Base-by-base conservation (phyloP, 2,797 vertebrate species). In the Platalea minor region DNA sequence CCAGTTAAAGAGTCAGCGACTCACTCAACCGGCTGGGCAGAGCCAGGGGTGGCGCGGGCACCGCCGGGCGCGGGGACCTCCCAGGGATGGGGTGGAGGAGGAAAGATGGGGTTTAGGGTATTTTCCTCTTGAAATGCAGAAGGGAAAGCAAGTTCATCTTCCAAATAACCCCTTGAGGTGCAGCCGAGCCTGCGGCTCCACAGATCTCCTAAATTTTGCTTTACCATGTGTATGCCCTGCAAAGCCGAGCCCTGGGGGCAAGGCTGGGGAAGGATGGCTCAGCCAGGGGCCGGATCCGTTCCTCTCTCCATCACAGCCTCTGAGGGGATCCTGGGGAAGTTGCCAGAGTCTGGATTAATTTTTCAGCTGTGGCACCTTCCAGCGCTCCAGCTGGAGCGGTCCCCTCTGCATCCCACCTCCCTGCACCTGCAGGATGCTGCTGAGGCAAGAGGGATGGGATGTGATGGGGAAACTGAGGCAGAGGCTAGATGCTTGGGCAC, bases 1-100 rank as follows among this genome's bases (percentile, higher is more conserved):
- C 64, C 85, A 31, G n/a, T 57, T 84, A 28, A 85, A 88, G 92
- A 93, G 85, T 84, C 91, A 90, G 91, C 29, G 85, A 79, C 35
- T 92, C 95, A 46, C 43, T 68, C 76, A 46, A n/a, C 4, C 69
- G 65, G 43, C 77, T 60, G 76, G 82, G 87, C 80, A 88, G 91
- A 88, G 91, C 91, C 87, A 29, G 77, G 68, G 51, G 37, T 28
- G 73, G 54, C 5, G 20, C 4, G 31, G 93, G 94, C 77, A 81
- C 83, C 12, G 39, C 48, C 8, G 17, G 94, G 81, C 88, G 41
- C 26, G 1, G 89, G 72, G 3, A n/a, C 72, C 53, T 53, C 72
- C 56, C 60, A 48, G 85, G 69, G 37, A 51, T 2, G 37, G 64
- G 43, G 39, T 0, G 5, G 17, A 7, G 43, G 56, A 11, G 13